Conservation (phyloP, 1,140 invertebrate genomes). For the Subanguina moxae region DNA sequence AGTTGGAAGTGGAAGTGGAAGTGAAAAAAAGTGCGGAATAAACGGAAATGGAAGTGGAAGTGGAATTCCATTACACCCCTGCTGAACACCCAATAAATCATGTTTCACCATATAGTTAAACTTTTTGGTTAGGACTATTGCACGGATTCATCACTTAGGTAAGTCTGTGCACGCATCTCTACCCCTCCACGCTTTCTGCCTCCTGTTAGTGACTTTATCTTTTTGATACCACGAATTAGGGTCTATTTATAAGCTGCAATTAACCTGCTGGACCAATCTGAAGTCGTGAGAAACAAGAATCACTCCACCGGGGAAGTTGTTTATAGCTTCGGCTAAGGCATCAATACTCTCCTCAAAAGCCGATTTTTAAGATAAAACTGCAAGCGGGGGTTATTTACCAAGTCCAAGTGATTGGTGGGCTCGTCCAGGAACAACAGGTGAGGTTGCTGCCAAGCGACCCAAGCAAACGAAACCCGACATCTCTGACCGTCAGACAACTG, state of each 20-base stretch:
- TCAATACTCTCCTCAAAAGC: slow-evolving; percentile 71
- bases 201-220: too few species aligned
- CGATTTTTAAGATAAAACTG: slow-evolving; percentile 66
- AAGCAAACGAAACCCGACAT: slow-evolving; percentile 96
- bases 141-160: too few species aligned
- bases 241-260: slow-evolving; percentile 12
- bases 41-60: too few species aligned
- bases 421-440: slow-evolving; percentile 90
- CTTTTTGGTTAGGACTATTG: too few species aligned
- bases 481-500: slow-evolving; percentile 96
- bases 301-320: slow-evolving; percentile 95
- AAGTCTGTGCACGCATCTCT: too few species aligned
- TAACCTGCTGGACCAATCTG: slow-evolving; percentile 91
- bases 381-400: slow-evolving; percentile 61
- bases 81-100: too few species aligned
- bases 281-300: slow-evolving; percentile 96
- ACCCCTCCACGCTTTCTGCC: too few species aligned
- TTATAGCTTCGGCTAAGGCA: slow-evolving; percentile 91
- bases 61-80: too few species aligned
- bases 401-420: slow-evolving; percentile 98
- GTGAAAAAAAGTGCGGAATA: too few species aligned
- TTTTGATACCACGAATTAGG: too few species aligned
- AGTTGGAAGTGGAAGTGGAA: too few species aligned
- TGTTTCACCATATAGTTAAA: too few species aligned
- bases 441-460: slow-evolving; percentile 87